Conservation (phyloP, 1,140 invertebrate species). For the Drosophila azteca region DNA sequence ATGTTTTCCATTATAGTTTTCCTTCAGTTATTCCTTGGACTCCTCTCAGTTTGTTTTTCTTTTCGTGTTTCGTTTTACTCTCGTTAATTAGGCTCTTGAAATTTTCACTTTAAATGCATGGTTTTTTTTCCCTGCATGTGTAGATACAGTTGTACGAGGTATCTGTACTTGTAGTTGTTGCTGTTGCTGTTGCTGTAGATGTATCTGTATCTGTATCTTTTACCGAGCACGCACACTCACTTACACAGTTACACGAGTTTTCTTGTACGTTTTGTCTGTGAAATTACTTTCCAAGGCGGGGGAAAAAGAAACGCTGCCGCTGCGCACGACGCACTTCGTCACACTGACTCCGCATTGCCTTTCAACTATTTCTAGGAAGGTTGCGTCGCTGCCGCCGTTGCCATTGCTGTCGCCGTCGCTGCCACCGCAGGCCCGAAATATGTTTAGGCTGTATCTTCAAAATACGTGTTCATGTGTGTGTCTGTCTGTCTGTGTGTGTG, state of each 20-base stretch:
- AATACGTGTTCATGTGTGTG: slow-evolving; percentile 26
- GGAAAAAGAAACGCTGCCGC: slow-evolving; percentile 73
- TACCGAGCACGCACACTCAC: slow-evolving; percentile 20
- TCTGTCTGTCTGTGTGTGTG: slow-evolving; percentile 16
- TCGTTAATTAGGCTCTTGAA: not conserved
- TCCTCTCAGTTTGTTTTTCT: not conserved
- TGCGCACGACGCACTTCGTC: slow-evolving; percentile 81
- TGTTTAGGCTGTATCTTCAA: slow-evolving; percentile 67
- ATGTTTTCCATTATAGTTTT: slow-evolving; percentile 35
- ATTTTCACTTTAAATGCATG: slow-evolving; percentile 43
- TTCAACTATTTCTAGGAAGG: slow-evolving; percentile 83
- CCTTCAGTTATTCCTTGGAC: not conserved
- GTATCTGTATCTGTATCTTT: slow-evolving; percentile 35
- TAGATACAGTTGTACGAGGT: slow-evolving; percentile 31
- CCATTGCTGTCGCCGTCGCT: too few relatives aligned
- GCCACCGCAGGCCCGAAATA: slow-evolving; percentile 52
- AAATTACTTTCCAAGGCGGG: not conserved
- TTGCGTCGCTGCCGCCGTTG: slow-evolving; percentile 7
- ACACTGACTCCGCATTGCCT: slow-evolving; percentile 75
- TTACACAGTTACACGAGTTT: slow-evolving; percentile 13
- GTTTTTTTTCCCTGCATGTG: slow-evolving; percentile 23
- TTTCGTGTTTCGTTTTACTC: not conserved
- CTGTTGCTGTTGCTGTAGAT: not conserved
- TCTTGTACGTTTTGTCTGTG: not conserved
- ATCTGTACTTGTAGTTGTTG: slow-evolving; percentile 1